Percentiles rank a stretch among this genome's conserved stretches.
Evolutionary conservation across 2,888 invertebrate genomes (phyloP).

Genomic region (Nephrotoma flavescens): DNA sequence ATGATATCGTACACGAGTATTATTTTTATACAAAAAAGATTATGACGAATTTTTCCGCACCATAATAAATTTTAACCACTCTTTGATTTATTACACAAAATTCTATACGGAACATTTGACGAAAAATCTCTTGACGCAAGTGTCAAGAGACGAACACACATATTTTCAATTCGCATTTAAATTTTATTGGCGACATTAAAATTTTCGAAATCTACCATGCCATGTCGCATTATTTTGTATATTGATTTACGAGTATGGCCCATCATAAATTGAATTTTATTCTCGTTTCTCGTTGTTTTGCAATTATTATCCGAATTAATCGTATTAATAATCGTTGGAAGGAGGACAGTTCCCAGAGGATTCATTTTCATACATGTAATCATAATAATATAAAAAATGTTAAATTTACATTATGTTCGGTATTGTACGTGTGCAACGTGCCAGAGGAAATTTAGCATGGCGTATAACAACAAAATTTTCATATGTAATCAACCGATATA

Average conservation of each 20-base stretch:
- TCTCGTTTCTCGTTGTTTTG: not conserved
- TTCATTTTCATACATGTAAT: not conserved
- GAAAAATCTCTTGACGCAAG: not conserved
- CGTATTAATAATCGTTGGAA: not conserved
- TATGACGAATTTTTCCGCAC: not conserved
- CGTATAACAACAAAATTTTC: not conserved
- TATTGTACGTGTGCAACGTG: too few relatives aligned
- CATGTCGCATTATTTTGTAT: not conserved
- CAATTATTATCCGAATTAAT: not conserved
- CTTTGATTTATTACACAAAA: not conserved
- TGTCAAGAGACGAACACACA: not conserved
- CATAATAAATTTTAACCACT: not conserved
- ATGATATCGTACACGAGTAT: too few relatives aligned
- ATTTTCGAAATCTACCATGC: not conserved
- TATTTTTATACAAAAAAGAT: too few relatives aligned
- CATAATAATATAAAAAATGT: not conserved
- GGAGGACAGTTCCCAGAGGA: not conserved
- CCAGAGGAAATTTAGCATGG: too few relatives aligned
- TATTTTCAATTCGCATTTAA: not conserved
- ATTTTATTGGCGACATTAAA: not conserved
- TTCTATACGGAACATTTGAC: not conserved
- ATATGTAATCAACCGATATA: not conserved
- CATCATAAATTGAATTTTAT: not conserved
- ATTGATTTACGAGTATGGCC: not conserved
- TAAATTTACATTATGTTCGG: not conserved